phyloP scores from a whole-genome alignment of 1,140 invertebrate species.

The Gryllus bimaculatus region DNA sequence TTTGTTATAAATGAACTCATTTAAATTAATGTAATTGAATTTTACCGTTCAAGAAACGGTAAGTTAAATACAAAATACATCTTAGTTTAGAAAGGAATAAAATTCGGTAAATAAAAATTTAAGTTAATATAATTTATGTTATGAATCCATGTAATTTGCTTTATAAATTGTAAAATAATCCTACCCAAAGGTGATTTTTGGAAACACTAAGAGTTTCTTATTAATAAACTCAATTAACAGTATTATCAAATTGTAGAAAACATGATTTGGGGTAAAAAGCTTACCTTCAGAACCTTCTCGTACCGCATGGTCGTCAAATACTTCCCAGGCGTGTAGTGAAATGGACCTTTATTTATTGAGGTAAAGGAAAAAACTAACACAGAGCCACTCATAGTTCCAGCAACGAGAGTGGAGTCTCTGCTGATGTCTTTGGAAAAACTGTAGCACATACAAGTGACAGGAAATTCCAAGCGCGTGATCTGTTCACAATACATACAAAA shows the following conservation, averaged over 20 bases:
- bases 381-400: neutral
- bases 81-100: too few relatives aligned
- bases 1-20: too few relatives aligned
- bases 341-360: neutral
- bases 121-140: too few relatives aligned
- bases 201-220: too few relatives aligned
- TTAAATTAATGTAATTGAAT: too few relatives aligned
- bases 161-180: too few relatives aligned
- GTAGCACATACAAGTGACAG: neutral
- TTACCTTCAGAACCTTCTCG: neutral
- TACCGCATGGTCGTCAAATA: neutral
- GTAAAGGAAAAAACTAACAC: neutral
- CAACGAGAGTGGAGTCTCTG: neutral
- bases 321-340: neutral
- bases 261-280: neutral
- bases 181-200: neutral
- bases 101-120: too few relatives aligned
- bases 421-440: neutral
- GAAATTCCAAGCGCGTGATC: neutral
- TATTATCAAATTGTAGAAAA: neutral
- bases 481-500: neutral
- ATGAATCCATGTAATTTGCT: too few relatives aligned
- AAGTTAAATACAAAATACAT: too few relatives aligned
- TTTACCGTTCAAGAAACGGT: too few relatives aligned
- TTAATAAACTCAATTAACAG: too few relatives aligned